Percentiles rank a stretch among this genome's conserved stretches.
These are phyloP conservation scores for Brachycybe producta DNA, from an alignment of 2,888 invertebrate species.

Conservation along the genomic window DNA sequence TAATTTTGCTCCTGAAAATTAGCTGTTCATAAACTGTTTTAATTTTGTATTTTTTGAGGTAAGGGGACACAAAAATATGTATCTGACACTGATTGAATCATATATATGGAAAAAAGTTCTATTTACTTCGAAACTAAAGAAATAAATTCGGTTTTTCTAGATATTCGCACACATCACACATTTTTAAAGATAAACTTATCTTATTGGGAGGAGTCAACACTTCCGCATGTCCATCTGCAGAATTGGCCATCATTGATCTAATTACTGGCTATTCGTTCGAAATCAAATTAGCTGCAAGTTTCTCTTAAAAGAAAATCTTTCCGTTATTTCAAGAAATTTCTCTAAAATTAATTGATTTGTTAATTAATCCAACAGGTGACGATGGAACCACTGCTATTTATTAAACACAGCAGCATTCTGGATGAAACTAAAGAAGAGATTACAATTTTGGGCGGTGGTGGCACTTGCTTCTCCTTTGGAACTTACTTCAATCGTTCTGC, in stretches of 20 bases:
- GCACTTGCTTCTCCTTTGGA: constrained; percentile 42
- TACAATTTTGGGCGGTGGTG: constrained; percentile 37
- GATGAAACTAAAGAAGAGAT: constrained; percentile 22
- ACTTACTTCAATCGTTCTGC: constrained; percentile 34
- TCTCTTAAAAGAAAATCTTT: neutral
- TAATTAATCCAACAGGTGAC: neutral
- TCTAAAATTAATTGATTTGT: neutral
- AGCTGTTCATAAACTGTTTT: too few species aligned
- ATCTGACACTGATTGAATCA: too few species aligned
- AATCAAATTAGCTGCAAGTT: constrained; percentile 24
- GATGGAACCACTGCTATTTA: constrained; percentile 29
- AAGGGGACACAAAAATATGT: too few species aligned
- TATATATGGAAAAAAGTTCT: too few species aligned
- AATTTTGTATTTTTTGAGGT: too few species aligned
- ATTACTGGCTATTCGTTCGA: constrained; percentile 26
- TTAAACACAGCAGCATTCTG: constrained; percentile 31
- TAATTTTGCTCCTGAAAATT: too few species aligned
- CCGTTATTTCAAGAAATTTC: neutral
- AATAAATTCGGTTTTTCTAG: too few species aligned
- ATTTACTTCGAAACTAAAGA: too few species aligned
- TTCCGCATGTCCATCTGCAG: constrained; percentile 30
- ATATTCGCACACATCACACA: constrained; percentile 34
- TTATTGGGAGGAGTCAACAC: constrained; percentile 34
- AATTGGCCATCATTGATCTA: constrained; percentile 32
- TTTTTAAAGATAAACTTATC: constrained; percentile 29